Percentiles rank a stretch among this genome's conserved stretches.
Evolutionary conservation across 2,888 invertebrate genomes (phyloP).

Genomic region (Mystacides longicornis): DNA sequence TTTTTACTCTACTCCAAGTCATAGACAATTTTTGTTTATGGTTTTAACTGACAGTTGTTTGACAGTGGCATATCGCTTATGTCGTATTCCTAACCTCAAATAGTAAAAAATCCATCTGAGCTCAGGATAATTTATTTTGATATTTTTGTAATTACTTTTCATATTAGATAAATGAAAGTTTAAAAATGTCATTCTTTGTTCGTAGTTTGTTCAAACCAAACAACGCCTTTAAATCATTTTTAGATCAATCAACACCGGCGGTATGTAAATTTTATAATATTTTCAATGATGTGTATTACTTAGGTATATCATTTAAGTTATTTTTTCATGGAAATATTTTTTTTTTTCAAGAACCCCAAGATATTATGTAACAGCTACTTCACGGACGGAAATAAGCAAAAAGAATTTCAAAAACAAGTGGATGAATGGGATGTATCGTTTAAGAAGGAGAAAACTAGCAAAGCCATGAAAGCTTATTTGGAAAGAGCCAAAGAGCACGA

Average conservation of each 20-base stretch:
- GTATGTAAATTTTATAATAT: neutral
- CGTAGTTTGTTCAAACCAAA: neutral
- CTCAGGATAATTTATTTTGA: too few species aligned
- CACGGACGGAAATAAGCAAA: slow-evolving; percentile 15
- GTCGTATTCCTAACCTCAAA: too few species aligned
- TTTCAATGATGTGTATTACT: neutral
- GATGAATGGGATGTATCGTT: slow-evolving; percentile 38
- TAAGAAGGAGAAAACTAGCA: slow-evolving; percentile 62
- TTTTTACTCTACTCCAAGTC: too few species aligned
- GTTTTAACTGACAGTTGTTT: too few species aligned
- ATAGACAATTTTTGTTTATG: too few species aligned
- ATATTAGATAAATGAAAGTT: too few species aligned
- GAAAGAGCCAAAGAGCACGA: slow-evolving; percentile 75
- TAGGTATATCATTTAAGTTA: neutral
- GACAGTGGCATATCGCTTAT: too few species aligned
- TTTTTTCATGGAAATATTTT: neutral
- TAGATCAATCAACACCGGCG: neutral
- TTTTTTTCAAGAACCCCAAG: neutral
- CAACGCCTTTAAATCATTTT: neutral
- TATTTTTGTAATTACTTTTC: too few species aligned
- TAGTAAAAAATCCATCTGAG: too few species aligned
- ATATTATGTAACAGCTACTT: slow-evolving; percentile 9
- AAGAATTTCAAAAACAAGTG: slow-evolving; percentile 16
- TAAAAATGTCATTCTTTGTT: neutral
- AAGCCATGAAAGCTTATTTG: slow-evolving; percentile 85